Percentiles rank a stretch among this genome's conserved stretches.
phyloP scores from a whole-genome alignment of 2,888 invertebrate genomes.

The Drosophila tanythrix region DNA sequence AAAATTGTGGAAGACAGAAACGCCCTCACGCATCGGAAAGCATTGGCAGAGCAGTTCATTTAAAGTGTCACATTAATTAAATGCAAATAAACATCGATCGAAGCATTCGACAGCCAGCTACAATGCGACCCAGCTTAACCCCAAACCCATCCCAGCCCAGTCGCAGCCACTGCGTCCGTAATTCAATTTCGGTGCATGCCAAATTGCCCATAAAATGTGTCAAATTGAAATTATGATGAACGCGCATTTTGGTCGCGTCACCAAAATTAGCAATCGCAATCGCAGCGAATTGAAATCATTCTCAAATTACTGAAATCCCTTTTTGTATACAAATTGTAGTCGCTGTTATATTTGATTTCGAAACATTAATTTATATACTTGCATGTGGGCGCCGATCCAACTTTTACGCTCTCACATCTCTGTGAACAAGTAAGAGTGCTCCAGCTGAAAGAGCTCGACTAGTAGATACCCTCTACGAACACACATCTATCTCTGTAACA shows the following conservation, averaged over 20 bases:
- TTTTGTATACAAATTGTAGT: not conserved
- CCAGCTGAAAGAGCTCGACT: not conserved
- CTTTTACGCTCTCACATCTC: not conserved
- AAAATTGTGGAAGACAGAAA: constrained; percentile 69
- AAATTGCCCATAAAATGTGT: constrained; percentile 63
- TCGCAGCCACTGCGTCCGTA: constrained; percentile 17
- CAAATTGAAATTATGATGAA: constrained; percentile 58
- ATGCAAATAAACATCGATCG: constrained; percentile 71
- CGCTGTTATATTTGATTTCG: not conserved
- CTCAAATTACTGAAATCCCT: not conserved
- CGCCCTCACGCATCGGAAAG: constrained; percentile 26
- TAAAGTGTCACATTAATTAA: constrained; percentile 77
- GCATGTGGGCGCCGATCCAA: not conserved
- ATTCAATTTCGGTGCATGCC: constrained; percentile 47
- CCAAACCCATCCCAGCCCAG: not conserved
- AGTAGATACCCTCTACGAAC: not conserved
- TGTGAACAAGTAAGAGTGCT: not conserved
- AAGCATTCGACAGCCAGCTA: not conserved
- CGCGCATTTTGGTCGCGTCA: constrained; percentile 27
- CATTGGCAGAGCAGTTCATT: constrained; percentile 60
- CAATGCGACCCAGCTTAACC: not conserved
- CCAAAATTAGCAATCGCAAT: constrained; percentile 32
- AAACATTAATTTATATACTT: not conserved
- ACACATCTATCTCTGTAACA: too few relatives aligned
- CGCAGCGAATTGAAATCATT: constrained; percentile 14